These are phyloP conservation scores for Cephus runcator DNA, from an alignment of 2,888 invertebrate species.

Conservation along the genomic window DNA sequence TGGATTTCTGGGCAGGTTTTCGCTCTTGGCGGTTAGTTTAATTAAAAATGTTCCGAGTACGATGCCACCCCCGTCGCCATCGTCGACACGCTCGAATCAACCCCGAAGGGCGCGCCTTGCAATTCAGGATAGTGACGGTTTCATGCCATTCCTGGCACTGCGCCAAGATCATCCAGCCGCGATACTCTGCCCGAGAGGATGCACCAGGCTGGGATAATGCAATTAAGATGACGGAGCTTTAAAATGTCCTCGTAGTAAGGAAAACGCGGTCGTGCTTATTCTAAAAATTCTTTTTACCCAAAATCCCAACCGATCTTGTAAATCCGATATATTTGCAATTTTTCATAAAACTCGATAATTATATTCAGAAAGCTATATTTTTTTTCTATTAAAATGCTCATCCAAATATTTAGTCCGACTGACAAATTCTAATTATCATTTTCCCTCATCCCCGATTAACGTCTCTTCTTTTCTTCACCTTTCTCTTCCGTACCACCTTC, in stretches of 20 bases:
- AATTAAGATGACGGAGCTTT: constrained; percentile 43
- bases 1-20: constrained; percentile 36
- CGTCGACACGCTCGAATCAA: neutral
- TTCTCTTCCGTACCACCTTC: neutral
- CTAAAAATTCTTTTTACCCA: neutral
- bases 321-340: neutral
- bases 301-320: neutral
- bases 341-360: neutral
- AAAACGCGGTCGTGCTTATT: neutral
- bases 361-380: neutral
- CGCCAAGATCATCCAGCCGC: constrained; percentile 38
- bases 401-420: neutral
- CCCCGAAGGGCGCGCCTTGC: constrained; percentile 15
- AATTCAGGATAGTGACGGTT: constrained; percentile 45
- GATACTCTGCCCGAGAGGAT: constrained; percentile 40
- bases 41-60: constrained; percentile 49
- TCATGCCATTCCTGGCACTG: constrained; percentile 33
- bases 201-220: constrained; percentile 52
- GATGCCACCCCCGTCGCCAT: constrained; percentile 14
- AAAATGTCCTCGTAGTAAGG: neutral
- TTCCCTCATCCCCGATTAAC: neutral
- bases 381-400: neutral
- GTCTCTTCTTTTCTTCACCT: neutral
- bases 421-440: neutral
- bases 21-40: constrained; percentile 45